Evolutionary conservation across 2,113 vertebrate genomes (phyloP).

Genomic region (Cairina moschata): DNA sequence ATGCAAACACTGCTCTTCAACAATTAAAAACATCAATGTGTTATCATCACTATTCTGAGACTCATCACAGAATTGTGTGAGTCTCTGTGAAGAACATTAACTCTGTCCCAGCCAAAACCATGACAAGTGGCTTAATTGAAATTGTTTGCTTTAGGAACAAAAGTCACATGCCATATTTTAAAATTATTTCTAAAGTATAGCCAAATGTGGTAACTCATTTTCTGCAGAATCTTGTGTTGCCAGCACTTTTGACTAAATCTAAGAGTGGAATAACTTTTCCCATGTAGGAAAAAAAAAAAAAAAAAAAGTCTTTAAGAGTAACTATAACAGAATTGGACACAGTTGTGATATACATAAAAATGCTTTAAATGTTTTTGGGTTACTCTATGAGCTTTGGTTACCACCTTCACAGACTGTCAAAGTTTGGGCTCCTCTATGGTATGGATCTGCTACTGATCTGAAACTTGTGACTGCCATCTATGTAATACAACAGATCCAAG

Average conservation of each 20-base stretch:
- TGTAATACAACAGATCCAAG: neutral
- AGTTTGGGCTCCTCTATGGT: neutral
- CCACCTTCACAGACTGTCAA: neutral
- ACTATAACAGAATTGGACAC: neutral
- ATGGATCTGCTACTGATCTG: neutral
- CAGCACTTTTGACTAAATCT: neutral
- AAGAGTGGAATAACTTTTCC: neutral
- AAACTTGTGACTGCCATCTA: neutral
- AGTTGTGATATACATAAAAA: neutral
- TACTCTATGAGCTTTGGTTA: rapidly evolving
- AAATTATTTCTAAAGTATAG: neutral
- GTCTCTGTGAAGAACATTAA: neutral
- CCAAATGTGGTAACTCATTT: neutral
- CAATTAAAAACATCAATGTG: neutral
- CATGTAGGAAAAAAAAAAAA: neutral
- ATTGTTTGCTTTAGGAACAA: neutral
- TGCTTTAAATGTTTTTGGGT: neutral
- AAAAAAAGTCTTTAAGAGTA: neutral
- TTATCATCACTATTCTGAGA: neutral
- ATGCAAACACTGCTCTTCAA: too few relatives aligned
- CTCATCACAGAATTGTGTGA: neutral
- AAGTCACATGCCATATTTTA: neutral
- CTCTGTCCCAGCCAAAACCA: neutral
- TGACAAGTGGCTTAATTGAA: neutral
- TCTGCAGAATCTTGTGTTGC: neutral